Evolutionary conservation across 2,888 invertebrate genomes (phyloP).

Genomic region (Oligia strigilis): DNA sequence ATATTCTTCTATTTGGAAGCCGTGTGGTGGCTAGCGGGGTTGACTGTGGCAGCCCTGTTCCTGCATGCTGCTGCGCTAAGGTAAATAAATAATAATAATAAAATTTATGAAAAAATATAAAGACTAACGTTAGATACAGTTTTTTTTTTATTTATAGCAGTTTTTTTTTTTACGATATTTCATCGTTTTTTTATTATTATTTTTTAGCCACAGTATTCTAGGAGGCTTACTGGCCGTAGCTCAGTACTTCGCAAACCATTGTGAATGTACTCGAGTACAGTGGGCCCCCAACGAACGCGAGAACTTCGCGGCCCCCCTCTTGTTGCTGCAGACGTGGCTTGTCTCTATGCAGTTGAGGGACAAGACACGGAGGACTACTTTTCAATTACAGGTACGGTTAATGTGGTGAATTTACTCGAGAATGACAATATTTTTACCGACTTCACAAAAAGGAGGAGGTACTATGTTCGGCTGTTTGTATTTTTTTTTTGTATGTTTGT

Average conservation of each 20-base stretch:
- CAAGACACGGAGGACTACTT: slow-evolving; percentile 64
- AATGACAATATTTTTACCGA: too few relatives aligned
- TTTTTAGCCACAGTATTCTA: slow-evolving; percentile 91
- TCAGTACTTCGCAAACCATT: slow-evolving; percentile 95
- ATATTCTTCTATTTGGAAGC: slow-evolving; percentile 95
- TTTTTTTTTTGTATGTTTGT: too few relatives aligned
- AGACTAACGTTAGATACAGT: too few relatives aligned
- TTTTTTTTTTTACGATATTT: background rate
- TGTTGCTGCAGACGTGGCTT: slow-evolving; percentile 93
- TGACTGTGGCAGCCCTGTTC: slow-evolving; percentile 93
- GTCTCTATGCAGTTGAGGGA: slow-evolving; percentile 90
- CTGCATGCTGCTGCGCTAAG: slow-evolving; percentile 92
- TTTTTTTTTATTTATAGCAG: too few relatives aligned
- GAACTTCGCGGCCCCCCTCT: slow-evolving; percentile 95
- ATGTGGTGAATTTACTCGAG: background rate
- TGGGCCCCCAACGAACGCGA: slow-evolving; percentile 97
- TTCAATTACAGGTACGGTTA: slow-evolving; percentile 71
- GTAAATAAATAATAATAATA: slow-evolving; percentile 74
- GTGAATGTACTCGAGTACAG: slow-evolving; percentile 95
- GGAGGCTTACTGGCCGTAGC: slow-evolving; percentile 94
- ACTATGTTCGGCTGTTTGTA: too few relatives aligned
- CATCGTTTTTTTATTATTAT: slow-evolving; percentile 10
- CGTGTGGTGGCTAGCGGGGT: slow-evolving; percentile 93
- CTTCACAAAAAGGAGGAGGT: too few relatives aligned
- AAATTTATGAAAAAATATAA: too few relatives aligned